Base-by-base conservation (phyloP, 2,888 invertebrate species). In the Digitonthophagus gazella region DNA sequence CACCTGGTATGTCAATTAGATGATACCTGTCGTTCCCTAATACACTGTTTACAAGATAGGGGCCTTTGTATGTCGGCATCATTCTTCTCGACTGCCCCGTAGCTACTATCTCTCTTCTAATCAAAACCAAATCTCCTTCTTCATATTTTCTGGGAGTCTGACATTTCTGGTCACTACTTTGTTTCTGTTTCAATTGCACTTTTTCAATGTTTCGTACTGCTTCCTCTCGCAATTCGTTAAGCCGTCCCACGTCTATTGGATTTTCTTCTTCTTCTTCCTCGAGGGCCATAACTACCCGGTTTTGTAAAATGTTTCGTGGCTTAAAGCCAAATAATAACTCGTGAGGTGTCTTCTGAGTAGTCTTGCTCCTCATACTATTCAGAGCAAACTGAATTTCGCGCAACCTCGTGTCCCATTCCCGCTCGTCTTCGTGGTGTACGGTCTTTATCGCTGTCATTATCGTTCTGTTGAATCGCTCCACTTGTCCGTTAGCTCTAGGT, bases 11-110 rank as follows among this genome's bases (percentile, higher is more conserved):
- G 58, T 76, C 75, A 67, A 70, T 68, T 19, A 77, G n/a, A 0
- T 74, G 63, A 54, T 77, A 76, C 1, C 75, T 66, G 54, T 77
- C 75, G 18, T 72, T 71, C 4, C 68, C 65, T 11, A 75, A 73
- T 65, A 3, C 72, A 15, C 3, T 74, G 71, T 15, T n/a, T n/a
- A n/a, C n/a, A n/a, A n/a, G n/a, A n/a, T n/a, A n/a, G n/a, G n/a
- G n/a, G n/a, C n/a, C n/a, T n/a, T n/a, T n/a, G n/a, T n/a, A n/a
- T n/a, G n/a, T n/a, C n/a, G n/a, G n/a, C n/a, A n/a, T n/a, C n/a
- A n/a, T n/a, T n/a, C n/a, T n/a, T n/a, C n/a, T n/a, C n/a, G n/a
- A n/a, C n/a, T n/a, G n/a, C n/a, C n/a, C n/a, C n/a, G n/a, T n/a
- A n/a, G n/a, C n/a, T n/a, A n/a, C n/a, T n/a, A n/a, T n/a, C n/a